phyloP scores from a whole-genome alignment of 1,140 invertebrate species.

The Ceratoteleas bidentatus region DNA sequence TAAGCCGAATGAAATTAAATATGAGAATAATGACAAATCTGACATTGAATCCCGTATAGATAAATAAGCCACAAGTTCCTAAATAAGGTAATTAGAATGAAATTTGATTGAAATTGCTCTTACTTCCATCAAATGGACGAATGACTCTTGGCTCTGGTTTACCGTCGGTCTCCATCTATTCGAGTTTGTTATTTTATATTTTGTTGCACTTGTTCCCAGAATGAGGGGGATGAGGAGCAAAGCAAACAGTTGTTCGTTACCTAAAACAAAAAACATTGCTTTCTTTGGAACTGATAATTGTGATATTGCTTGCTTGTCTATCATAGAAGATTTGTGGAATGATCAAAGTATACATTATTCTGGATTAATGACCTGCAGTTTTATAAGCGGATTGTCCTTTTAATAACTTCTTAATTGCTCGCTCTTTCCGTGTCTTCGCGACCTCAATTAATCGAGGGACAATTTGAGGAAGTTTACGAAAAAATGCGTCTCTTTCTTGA shows the following conservation, averaged over 20 bases:
- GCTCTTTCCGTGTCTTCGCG: background rate
- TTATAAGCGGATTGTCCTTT: background rate
- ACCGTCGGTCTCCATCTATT: conserved; percentile 1
- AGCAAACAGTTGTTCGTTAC: conserved; percentile 4
- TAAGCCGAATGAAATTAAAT: too few species aligned
- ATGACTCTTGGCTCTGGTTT: background rate
- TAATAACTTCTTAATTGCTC: background rate
- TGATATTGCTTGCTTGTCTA: background rate
- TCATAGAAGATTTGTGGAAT: background rate
- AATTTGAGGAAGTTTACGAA: background rate
- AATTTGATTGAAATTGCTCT: background rate
- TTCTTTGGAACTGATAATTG: background rate
- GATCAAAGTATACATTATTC: background rate
- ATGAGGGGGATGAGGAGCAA: background rate
- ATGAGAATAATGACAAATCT: background rate
- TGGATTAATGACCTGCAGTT: background rate
- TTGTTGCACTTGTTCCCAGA: background rate
- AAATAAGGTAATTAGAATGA: background rate
- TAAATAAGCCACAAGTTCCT: background rate
- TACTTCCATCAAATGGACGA: background rate
- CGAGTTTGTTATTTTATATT: background rate
- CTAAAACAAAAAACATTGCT: background rate
- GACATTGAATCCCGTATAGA: background rate
- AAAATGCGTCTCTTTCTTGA: background rate
- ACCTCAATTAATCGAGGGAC: background rate